These are phyloP conservation scores for Sinocyclocheilus maitianheensis DNA, from an alignment of 2,113 vertebrate species.

Conservation along the genomic window DNA sequence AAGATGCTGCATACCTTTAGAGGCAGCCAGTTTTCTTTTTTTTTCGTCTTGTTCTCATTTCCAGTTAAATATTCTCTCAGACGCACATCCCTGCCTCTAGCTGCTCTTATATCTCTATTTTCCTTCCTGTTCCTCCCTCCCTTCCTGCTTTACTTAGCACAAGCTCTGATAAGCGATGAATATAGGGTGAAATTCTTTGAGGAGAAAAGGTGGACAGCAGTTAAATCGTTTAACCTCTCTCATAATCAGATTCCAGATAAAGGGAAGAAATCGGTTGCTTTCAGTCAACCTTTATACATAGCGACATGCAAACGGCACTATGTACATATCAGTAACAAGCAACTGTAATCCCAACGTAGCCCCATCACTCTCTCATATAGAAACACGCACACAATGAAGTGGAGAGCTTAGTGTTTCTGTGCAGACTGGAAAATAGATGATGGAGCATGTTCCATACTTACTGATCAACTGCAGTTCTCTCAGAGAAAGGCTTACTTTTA, in stretches of 20 bases:
- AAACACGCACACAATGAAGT: slow-evolving; percentile 19
- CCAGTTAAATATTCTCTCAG: slow-evolving; percentile 49
- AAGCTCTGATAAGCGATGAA: not conserved
- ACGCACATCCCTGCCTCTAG: slow-evolving; percentile 1
- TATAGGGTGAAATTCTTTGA: not conserved
- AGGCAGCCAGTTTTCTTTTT: slow-evolving; percentile 28
- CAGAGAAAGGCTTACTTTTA: slow-evolving; percentile 70
- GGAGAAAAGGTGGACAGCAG: not conserved
- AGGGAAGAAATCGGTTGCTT: not conserved
- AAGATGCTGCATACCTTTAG: slow-evolving; percentile 56
- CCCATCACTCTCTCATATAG: slow-evolving; percentile 59
- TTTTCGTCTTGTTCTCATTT: slow-evolving; percentile 31
- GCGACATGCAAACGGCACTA: not conserved
- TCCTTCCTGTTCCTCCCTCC: slow-evolving; percentile 54
- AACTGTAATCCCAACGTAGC: slow-evolving; percentile 47
- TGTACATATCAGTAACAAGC: slow-evolving; percentile 47
- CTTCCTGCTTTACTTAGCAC: slow-evolving; percentile 17
- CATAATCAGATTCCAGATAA: not conserved
- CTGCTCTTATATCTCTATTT: slow-evolving; percentile 36
- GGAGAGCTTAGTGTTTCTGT: slow-evolving; percentile 62
- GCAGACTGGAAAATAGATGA: slow-evolving; percentile 66
- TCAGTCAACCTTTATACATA: not conserved
- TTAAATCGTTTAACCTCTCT: not conserved
- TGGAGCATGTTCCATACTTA: slow-evolving; percentile 82
- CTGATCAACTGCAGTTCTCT: slow-evolving; percentile 87